Conservation (phyloP, 2,797 vertebrate genomes). For the Cynodonichthys magdalenae region DNA sequence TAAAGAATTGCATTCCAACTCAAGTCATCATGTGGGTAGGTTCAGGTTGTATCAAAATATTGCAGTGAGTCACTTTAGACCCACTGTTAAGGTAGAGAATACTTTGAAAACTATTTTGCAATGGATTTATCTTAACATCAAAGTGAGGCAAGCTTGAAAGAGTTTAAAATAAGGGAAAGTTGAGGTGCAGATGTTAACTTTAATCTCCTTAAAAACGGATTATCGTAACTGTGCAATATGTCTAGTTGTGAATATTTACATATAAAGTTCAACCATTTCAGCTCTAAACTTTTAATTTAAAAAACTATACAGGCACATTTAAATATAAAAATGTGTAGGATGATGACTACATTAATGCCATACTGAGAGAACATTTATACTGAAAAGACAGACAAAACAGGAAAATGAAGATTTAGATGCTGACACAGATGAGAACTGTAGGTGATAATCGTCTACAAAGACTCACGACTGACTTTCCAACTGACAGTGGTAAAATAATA, state of each 20-base stretch:
- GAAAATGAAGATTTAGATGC: not conserved
- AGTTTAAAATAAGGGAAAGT: slow-evolving; percentile 11
- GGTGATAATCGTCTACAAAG: not conserved
- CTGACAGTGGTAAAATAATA: slow-evolving; percentile 29
- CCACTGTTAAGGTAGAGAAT: not conserved
- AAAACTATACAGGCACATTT: not conserved
- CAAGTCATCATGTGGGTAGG: not conserved
- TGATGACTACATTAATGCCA: not conserved
- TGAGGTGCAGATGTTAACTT: slow-evolving; percentile 5
- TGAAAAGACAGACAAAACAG: not conserved
- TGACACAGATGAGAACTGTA: not conserved
- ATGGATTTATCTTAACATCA: slow-evolving; percentile 20
- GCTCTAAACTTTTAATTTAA: not conserved
- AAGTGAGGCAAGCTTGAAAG: slow-evolving; percentile 1
- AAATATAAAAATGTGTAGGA: not conserved
- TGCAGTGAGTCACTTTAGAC: not conserved
- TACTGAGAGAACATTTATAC: not conserved
- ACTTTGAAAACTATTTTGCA: not conserved
- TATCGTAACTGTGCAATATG: slow-evolving; percentile 22
- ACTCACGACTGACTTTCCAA: slow-evolving; percentile 22
- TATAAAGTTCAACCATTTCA: slow-evolving; percentile 12
- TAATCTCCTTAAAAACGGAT: slow-evolving; percentile 21
- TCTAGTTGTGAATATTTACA: slow-evolving; percentile 16
- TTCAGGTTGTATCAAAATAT: slow-evolving; percentile 1
- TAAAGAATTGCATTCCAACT: slow-evolving; percentile 3